Percentiles rank a stretch among this genome's conserved stretches.
phyloP scores from a whole-genome alignment of 37 sponge, comb jelly and placozoan genomes.

The Dysidea cf. avara region DNA sequence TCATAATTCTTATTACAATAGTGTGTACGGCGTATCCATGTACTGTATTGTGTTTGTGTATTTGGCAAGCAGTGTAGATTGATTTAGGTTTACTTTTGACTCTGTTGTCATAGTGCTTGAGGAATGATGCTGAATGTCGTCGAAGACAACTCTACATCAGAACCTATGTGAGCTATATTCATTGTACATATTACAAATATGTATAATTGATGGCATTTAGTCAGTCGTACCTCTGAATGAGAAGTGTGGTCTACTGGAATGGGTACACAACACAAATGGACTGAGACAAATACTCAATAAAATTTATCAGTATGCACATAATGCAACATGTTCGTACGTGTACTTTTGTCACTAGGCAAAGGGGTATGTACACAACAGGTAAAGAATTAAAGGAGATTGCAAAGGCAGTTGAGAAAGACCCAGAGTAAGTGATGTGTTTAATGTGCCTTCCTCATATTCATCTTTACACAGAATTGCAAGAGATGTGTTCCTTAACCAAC shows the following conservation, averaged over 20 bases:
- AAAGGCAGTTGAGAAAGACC: constrained; percentile 20
- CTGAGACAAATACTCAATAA: constrained; percentile 64
- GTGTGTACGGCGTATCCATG: too few relatives aligned
- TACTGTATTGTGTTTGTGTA: not conserved
- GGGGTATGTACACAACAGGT: constrained; percentile 46
- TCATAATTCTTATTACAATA: too few relatives aligned
- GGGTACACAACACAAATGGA: constrained; percentile 84
- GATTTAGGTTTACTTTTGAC: too few relatives aligned
- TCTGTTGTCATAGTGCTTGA: constrained; percentile 42
- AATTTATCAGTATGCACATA: constrained; percentile 66
- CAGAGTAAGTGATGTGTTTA: constrained; percentile 22
- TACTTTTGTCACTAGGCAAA: constrained; percentile 46
- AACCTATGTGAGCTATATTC: constrained; percentile 73
- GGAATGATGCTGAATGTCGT: constrained; percentile 70
- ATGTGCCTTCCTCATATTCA: not conserved
- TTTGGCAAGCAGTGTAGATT: not conserved
- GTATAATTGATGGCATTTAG: constrained; percentile 5
- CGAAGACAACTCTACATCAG: constrained; percentile 72
- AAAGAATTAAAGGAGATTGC: constrained; percentile 50
- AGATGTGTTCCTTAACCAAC: constrained; percentile 43
- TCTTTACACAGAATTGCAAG: constrained; percentile 35
- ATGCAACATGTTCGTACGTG: not conserved
- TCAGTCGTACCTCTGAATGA: constrained; percentile 92
- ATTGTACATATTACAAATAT: not conserved
- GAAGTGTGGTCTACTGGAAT: constrained; percentile 89